Evolutionary conservation across 2,113 vertebrate species (phyloP).

Genomic region (Raja brachyura): DNA sequence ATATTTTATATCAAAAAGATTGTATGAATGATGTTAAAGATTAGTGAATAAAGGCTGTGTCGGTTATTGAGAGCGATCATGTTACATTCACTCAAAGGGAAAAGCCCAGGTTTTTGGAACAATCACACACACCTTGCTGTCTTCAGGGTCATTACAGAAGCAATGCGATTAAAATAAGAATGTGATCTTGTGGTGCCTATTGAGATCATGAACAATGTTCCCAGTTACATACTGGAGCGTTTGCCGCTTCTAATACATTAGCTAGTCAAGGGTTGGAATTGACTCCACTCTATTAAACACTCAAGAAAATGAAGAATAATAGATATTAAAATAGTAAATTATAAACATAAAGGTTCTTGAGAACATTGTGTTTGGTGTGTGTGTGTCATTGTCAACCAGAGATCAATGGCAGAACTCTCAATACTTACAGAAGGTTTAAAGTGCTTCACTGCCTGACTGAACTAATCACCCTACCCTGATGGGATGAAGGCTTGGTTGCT

Average conservation of each 20-base stretch:
- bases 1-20: conserved; percentile 33
- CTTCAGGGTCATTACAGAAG: not conserved
- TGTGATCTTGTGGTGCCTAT: not conserved
- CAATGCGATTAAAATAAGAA: not conserved
- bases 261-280: not conserved
- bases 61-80: conserved; percentile 8
- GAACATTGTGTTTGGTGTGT: not conserved
- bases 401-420: not conserved
- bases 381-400: not conserved
- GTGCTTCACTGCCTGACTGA: no score
- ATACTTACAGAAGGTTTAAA: not conserved
- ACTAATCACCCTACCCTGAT: no score
- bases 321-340: not conserved
- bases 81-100: conserved; percentile 5
- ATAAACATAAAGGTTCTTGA: not conserved
- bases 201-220: not conserved
- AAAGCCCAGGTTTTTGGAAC: not conserved
- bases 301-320: not conserved
- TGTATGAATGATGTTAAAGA: conserved; percentile 31
- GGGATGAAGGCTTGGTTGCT: no score
- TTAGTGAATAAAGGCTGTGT: conserved; percentile 35
- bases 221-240: not conserved
- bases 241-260: not conserved
- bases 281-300: not conserved
- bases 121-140: not conserved